These are phyloP conservation scores for Elysia chlorotica DNA, from an alignment of 1,140 invertebrate genomes.

Conservation along the genomic window DNA sequence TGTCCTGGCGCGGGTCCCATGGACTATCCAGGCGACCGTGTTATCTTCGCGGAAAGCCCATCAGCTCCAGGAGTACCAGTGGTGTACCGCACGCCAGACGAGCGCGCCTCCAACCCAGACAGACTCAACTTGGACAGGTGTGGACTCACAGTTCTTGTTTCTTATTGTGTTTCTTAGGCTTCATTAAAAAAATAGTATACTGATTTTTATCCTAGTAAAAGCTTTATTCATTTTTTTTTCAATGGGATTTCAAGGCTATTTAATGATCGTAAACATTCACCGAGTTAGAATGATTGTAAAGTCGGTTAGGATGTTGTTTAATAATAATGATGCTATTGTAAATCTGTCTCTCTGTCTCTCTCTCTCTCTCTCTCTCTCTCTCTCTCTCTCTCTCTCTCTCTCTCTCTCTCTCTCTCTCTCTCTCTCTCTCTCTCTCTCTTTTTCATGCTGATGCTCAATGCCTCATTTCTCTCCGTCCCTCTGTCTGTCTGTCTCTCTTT, in stretches of 20 bases:
- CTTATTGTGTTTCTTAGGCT: too few species aligned
- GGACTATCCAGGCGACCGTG: conserved; percentile 56
- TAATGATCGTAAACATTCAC: too few species aligned
- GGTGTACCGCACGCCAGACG: conserved; percentile 58
- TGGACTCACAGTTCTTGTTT: too few species aligned
- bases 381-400: conserved; percentile 3
- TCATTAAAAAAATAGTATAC: too few species aligned
- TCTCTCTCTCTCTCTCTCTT: neutral
- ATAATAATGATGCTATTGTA: too few species aligned
- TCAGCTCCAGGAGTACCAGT: conserved; percentile 57
- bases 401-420: conserved; percentile 1
- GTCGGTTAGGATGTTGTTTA: too few species aligned
- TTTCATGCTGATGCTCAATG: too few species aligned
- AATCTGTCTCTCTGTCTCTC: neutral
- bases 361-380: neutral
- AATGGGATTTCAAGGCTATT: too few species aligned
- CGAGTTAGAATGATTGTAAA: too few species aligned
- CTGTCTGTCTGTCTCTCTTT: too few species aligned
- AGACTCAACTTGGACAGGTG: conserved; percentile 61
- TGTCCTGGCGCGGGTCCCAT: too few species aligned
- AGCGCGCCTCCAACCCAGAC: conserved; percentile 57
- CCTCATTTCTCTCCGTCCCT: too few species aligned
- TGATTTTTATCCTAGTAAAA: neutral
- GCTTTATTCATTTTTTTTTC: neutral
- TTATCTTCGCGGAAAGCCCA: conserved; percentile 59